These are phyloP conservation scores for Gambelia wislizenii DNA, from an alignment of 2,797 vertebrate species.

Conservation along the genomic window DNA sequence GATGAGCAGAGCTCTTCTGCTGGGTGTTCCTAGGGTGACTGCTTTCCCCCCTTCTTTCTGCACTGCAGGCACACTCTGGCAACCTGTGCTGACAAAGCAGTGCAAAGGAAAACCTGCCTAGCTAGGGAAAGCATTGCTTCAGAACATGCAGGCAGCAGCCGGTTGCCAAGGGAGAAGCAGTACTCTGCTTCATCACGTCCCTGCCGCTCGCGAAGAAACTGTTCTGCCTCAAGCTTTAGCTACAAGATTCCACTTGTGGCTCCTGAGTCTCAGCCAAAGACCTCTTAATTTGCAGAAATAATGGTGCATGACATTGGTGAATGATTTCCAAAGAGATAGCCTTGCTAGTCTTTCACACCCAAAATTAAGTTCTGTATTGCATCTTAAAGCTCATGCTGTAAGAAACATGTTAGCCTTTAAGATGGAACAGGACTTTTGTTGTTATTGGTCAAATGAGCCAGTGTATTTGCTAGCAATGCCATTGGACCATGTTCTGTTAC, in stretches of 20 bases:
- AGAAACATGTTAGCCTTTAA: neutral
- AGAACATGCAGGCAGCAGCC: neutral
- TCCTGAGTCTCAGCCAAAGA: neutral
- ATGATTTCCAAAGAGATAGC: neutral
- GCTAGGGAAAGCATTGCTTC: accelerated
- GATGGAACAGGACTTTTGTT: neutral
- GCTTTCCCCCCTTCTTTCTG: too few relatives aligned
- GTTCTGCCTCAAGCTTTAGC: neutral
- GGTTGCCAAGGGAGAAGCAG: neutral
- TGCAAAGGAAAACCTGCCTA: neutral
- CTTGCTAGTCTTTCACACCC: neutral
- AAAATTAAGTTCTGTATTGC: neutral
- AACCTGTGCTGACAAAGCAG: neutral
- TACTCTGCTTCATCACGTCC: neutral
- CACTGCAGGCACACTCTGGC: neutral
- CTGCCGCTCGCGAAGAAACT: neutral
- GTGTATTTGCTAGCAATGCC: neutral
- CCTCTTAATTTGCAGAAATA: neutral
- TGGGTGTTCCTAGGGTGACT: neutral
- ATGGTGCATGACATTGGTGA: neutral
- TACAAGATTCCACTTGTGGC: neutral
- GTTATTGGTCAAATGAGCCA: neutral
- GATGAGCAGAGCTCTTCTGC: neutral
- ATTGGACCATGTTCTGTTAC: neutral
- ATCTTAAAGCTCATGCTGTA: neutral